Evolutionary conservation across 2,888 invertebrate genomes (phyloP), one percentile per base, ranked within the genome.

Genomic region (Melanargia galathea): DNA sequence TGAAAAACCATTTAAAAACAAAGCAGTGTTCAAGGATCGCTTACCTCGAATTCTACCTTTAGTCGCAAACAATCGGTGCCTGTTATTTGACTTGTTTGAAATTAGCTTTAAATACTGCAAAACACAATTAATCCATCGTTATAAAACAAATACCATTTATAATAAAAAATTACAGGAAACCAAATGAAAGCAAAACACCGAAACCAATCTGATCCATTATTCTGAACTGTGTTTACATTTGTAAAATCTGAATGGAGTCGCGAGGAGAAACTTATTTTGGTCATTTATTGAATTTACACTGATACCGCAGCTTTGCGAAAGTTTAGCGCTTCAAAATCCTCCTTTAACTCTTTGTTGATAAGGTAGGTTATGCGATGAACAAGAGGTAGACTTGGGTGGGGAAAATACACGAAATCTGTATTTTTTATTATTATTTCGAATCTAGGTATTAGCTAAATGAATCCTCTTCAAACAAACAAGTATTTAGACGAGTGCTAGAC

Each of bases 231-330:
- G 68, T 68, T 68, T 63, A 68, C 65, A 68, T 67, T 69, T 43
- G 68, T 63, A 67, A 69, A 66, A 63, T 67, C 61, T 67, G 67
- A 69, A 68, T 67, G 69, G 63, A 65, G 67, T 68, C 67, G 69
- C 65, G 65, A 67, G 60, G 61, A 64, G 68, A 68, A 68, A 67
- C 64, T 65, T 64, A 68, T 71, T 71, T 68, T 67, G 64, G 66
- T 63, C 66, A 67, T 73, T 73, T 74, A 76, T 75, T 73, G 73
- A 75, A 71, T 74, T 73, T 71, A 71, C 71, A 69, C 67, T 65
- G 65, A 71, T 68, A 72, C 70, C 69, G 58, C 67, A 68, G 63
- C 64, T 70, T 68, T 69, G 54, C 54, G 57, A 62, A 58, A 13
- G 18, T 24, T 18, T 11, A 18, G 11, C 33, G 43, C 45, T 22